Base-by-base conservation (phyloP, 2,113 vertebrate species). In the Engystomops pustulosus region DNA sequence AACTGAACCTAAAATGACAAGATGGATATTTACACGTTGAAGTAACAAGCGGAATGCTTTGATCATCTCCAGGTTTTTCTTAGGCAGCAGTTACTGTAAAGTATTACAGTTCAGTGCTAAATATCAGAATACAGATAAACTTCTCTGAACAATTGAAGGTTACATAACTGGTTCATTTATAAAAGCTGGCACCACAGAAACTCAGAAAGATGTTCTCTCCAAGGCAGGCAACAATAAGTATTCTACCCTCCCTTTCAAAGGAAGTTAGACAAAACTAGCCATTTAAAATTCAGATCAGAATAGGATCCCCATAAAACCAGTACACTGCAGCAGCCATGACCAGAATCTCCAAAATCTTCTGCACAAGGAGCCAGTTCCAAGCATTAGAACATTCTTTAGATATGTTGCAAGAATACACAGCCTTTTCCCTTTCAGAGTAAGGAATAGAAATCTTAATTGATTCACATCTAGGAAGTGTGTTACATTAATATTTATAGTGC, bases 281-380 rank as follows among this genome's bases (percentile, higher is more conserved):
- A 81, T 77, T 87, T 88, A 9, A 53, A 78, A 72, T 88, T 84
- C 62, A 53, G 65, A 51, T 69, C 62, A 69, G 38, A 38, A 38
- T 38, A 18, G 60, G 14, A 34, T 18, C 45, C 72, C 72, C 49
- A 6, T 25, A 49, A 51, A 32, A 5, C 30, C 23, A 32, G 4
- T n/a, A 25, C 41, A 18, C 30, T 8, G 23, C 23, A 1, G 17
- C 6, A 1, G 6, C 15, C 79, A 62, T 69, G 79, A 80, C 62
- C 18, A 4, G 79, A 80, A 80, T 80, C 30, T 69, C 11, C 62
- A 80, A 69, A 53, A 49, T 51, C 20, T 51, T 45, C 65, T 68
- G 30, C 10, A 80, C 79, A 80, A 69, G 51, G 30, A 32, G 25
- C 38, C 10, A 3, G 15, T 34, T 49, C 44, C 44, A 51, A 32